Conservation (phyloP, 1,140 invertebrate genomes). For the Scaptomyza hsui region DNA sequence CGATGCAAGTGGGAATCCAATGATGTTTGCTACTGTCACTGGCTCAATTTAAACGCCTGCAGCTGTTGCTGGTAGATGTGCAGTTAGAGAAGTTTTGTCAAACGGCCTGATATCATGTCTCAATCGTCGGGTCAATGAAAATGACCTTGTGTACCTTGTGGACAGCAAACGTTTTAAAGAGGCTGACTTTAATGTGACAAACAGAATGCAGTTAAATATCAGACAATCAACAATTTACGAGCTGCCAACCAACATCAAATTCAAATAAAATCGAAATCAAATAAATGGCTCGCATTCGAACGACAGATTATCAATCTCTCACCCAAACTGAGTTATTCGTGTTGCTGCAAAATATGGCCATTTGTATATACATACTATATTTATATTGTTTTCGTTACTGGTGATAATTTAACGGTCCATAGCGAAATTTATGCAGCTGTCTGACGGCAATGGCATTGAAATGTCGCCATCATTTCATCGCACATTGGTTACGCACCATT, state of each 20-base stretch:
- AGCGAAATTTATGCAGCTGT: constrained; percentile 63
- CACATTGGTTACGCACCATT: constrained; percentile 52
- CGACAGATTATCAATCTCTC: constrained; percentile 48
- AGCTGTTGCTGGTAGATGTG: constrained; percentile 62
- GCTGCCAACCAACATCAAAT: constrained; percentile 30
- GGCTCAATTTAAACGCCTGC: constrained; percentile 71
- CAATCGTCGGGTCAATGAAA: constrained; percentile 56
- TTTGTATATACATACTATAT: constrained; percentile 44
- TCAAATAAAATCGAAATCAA: constrained; percentile 59
- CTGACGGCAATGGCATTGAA: constrained; percentile 31
- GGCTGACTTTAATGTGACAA: constrained; percentile 27
- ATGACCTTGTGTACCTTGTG: constrained; percentile 57
- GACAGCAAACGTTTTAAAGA: constrained; percentile 1
- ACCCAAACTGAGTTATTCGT: constrained; percentile 29
- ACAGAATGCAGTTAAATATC: constrained; percentile 23
- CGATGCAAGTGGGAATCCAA: constrained; percentile 55
- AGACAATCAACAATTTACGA: constrained; percentile 54
- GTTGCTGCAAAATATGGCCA: constrained; percentile 68
- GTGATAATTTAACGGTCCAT: constrained; percentile 60
- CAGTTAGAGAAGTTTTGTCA: constrained; percentile 52
- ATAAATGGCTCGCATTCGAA: constrained; percentile 61
- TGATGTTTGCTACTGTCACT: constrained; percentile 29
- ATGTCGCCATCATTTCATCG: constrained; percentile 61
- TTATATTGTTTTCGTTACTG: constrained; percentile 11
- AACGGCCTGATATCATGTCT: constrained; percentile 62